A percentile compares a stretch with the other conserved stretches of the same genome.
Evolutionary conservation across 2,797 vertebrate species (phyloP).

Genomic region (Chaetophractus vellerosus): DNA sequence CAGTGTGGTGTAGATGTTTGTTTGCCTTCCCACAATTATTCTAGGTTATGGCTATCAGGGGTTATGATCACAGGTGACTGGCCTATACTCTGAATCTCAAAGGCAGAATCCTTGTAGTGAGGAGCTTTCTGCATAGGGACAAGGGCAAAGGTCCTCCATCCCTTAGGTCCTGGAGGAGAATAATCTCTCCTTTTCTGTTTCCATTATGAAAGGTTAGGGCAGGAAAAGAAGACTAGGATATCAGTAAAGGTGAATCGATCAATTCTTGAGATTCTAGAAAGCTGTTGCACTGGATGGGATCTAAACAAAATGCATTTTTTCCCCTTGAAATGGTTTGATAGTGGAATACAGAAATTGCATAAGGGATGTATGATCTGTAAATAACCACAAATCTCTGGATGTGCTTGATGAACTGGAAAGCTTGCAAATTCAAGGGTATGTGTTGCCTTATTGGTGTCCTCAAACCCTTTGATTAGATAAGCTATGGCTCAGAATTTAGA

Average conservation of each 20-base stretch:
- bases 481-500: background rate
- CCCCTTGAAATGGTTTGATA: constrained; percentile 12
- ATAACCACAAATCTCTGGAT: background rate
- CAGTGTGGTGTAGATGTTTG: background rate
- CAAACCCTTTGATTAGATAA: background rate
- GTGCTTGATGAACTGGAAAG: background rate
- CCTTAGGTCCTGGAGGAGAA: background rate
- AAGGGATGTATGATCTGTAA: background rate
- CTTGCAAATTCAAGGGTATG: background rate
- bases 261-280: constrained; percentile 42
- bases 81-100: background rate
- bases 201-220: background rate
- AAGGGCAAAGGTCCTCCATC: background rate
- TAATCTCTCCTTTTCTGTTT: background rate
- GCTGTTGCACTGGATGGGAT: background rate
- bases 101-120: background rate
- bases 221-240: background rate
- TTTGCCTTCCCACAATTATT: background rate
- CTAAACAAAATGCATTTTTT: constrained; percentile 26
- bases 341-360: background rate
- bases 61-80: background rate
- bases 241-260: background rate
- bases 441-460: background rate
- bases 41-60: background rate
- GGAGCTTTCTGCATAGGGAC: background rate